phyloP scores from a whole-genome alignment of 2,888 invertebrate species.

The Apamea epomidion region DNA sequence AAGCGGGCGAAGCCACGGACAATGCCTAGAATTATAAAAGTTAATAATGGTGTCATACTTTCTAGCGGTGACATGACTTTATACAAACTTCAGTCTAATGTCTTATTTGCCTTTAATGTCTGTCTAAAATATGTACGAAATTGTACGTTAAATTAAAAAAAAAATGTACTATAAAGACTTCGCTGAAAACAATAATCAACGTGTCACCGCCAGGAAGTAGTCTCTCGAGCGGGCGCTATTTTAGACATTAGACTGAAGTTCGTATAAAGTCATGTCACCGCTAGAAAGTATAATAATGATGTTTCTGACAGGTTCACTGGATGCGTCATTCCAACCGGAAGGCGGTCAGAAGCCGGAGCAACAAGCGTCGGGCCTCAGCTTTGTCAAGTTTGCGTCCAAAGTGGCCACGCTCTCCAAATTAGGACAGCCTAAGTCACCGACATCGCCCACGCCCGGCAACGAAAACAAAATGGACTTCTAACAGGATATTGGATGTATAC shows the following conservation, averaged over 20 bases:
- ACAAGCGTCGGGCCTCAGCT: conserved; percentile 82
- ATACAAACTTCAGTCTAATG: too few relatives aligned
- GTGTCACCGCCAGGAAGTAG: too few relatives aligned
- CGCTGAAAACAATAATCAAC: too few relatives aligned
- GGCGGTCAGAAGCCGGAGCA: conserved; percentile 82
- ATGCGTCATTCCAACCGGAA: conserved; percentile 82
- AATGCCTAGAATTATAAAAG: neutral
- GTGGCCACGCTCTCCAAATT: conserved; percentile 85
- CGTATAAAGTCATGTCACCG: too few relatives aligned
- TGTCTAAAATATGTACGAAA: too few relatives aligned
- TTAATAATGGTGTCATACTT: too few relatives aligned
- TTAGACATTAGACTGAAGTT: too few relatives aligned
- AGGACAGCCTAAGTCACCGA: conserved; percentile 82
- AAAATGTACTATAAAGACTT: too few relatives aligned
- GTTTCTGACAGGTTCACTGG: conserved; percentile 80
- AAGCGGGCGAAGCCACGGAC: neutral
- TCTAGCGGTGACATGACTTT: too few relatives aligned
- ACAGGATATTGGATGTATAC: conserved; percentile 18
- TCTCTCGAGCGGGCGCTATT: too few relatives aligned
- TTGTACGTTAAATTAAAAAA: too few relatives aligned
- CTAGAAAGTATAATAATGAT: neutral
- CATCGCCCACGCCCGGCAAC: conserved; percentile 79
- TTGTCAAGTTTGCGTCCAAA: conserved; percentile 86
- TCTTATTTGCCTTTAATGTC: too few relatives aligned
- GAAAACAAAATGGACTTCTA: conserved; percentile 84